phyloP scores from a whole-genome alignment of 2,888 invertebrate genomes.

The Drosophila mayaguana region DNA sequence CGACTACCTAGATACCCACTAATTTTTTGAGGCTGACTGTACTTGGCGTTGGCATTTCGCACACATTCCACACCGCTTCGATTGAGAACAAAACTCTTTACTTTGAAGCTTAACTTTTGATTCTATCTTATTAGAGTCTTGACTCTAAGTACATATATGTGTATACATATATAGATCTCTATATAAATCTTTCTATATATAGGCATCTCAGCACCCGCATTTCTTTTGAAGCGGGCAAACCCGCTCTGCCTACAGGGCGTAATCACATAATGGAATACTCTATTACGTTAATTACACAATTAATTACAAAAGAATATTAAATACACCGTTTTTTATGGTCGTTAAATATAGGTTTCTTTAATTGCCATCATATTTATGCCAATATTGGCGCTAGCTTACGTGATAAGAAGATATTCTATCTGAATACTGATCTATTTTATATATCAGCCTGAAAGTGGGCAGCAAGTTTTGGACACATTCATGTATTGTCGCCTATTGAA shows the following conservation, averaged over 20 bases:
- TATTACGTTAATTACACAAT: constrained; percentile 3
- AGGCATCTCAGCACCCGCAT: neutral
- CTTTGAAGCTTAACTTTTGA: neutral
- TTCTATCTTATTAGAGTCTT: neutral
- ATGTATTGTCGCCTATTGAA: constrained; percentile 1
- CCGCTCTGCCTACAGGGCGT: constrained; percentile 3
- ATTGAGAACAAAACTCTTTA: neutral
- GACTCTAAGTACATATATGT: neutral
- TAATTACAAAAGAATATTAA: no score
- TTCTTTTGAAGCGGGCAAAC: neutral
- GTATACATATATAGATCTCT: no score
- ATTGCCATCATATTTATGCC: no score
- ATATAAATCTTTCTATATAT: no score
- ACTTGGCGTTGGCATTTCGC: no score
- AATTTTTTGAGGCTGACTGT: no score
- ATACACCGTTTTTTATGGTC: no score
- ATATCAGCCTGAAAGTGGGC: constrained; percentile 33
- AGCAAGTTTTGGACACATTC: neutral
- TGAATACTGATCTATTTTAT: neutral
- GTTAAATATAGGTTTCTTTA: no score
- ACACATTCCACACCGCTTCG: neutral
- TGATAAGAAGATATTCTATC: no score
- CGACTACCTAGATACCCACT: constrained; percentile 16
- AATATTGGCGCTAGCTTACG: no score
- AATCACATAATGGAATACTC: constrained; percentile 15